These are phyloP conservation scores for Panorpa germanica DNA, from an alignment of 2,888 invertebrate genomes.

Conservation along the genomic window DNA sequence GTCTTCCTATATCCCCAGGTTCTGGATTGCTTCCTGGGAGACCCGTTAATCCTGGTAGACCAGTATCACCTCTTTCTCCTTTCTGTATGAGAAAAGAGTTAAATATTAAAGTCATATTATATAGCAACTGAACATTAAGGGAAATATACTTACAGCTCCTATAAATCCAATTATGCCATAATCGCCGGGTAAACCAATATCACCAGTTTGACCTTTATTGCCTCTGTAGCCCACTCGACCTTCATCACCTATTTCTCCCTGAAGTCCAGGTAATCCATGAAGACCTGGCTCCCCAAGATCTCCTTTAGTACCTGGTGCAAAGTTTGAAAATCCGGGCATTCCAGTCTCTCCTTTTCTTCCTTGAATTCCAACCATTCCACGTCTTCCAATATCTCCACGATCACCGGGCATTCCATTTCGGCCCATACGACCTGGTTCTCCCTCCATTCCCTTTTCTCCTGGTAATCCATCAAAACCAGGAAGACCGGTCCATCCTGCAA, in stretches of 20 bases:
- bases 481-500: conserved; percentile 19
- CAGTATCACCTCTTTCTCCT: conserved; percentile 31
- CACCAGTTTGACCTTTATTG: conserved; percentile 21
- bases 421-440: conserved; percentile 27
- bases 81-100: too few species aligned
- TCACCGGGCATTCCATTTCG: background rate
- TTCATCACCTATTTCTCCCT: conserved; percentile 26
- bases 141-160: conserved; percentile 25
- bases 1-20: conserved; percentile 30
- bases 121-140: conserved; percentile 18
- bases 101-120: too few species aligned
- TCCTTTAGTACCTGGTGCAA: conserved; percentile 32
- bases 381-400: conserved; percentile 17
- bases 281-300: conserved; percentile 37
- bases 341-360: conserved; percentile 31
- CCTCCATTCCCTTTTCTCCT: conserved; percentile 37
- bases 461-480: conserved; percentile 33
- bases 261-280: conserved; percentile 26
- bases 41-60: conserved; percentile 24
- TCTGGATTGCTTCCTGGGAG: conserved; percentile 28
- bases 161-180: conserved; percentile 23
- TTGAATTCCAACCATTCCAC: conserved; percentile 24
- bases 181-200: conserved; percentile 21
- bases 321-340: background rate
- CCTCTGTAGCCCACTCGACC: conserved; percentile 26